These are phyloP conservation scores for Balaenoptera acutorostrata DNA, from an alignment of 2,113 vertebrate genomes.

Conservation along the genomic window DNA sequence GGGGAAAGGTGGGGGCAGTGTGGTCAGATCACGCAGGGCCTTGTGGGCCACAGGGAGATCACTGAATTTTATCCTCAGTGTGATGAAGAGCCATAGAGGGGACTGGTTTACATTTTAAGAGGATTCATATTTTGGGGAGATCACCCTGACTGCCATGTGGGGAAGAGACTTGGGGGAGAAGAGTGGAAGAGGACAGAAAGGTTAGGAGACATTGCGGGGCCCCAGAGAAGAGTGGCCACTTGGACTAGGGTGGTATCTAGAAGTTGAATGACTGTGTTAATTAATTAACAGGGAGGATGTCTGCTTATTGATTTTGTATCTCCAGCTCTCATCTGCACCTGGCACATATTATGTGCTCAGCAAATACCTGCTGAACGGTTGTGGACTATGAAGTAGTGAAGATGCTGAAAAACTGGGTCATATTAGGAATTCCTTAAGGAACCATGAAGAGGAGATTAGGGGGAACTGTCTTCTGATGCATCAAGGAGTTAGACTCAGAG, in stretches of 20 bases:
- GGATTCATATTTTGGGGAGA: neutral
- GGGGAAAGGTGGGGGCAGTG: neutral
- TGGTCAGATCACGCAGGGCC: neutral
- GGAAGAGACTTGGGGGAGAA: too few relatives aligned
- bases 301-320: neutral
- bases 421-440: neutral
- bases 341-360: neutral
- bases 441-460: neutral
- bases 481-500: neutral
- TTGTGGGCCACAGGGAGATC: neutral
- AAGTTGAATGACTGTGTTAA: neutral
- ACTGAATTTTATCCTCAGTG: neutral
- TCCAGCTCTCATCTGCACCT: neutral
- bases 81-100: neutral
- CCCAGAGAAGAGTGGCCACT: neutral
- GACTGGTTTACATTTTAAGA: neutral
- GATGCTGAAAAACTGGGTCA: neutral
- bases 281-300: neutral
- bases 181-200: neutral
- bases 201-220: neutral
- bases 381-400: neutral
- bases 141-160: neutral
- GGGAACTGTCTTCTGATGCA: neutral
- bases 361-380: neutral
- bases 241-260: neutral